A percentile compares a stretch with the other conserved stretches of the same genome.
Evolutionary conservation across 2,888 invertebrate genomes (phyloP).

Genomic region (Nemapogon koenigi): DNA sequence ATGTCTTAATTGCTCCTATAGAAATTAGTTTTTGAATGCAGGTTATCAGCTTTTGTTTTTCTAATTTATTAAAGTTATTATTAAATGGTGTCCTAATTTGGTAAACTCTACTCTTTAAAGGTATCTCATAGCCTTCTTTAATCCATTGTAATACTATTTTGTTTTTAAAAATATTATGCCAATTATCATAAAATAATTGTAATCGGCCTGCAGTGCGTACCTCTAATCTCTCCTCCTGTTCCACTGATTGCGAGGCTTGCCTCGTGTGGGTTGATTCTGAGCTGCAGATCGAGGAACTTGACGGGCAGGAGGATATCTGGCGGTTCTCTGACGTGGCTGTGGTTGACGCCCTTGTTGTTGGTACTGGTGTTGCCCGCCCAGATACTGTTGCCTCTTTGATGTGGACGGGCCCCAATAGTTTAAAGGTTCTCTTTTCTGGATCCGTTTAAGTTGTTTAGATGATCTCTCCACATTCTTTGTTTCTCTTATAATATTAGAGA

Average conservation of each 20-base stretch:
- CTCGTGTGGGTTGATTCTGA: neutral
- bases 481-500: neutral
- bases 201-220: neutral
- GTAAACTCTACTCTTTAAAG: neutral
- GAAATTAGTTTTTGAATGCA: neutral
- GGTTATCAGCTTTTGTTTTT: neutral
- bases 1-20: neutral
- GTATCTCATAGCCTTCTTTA: neutral
- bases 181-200: neutral
- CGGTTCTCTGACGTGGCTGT: neutral
- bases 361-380: neutral
- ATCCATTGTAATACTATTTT: neutral
- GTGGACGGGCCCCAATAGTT: too few relatives aligned
- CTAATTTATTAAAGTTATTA: neutral
- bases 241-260: neutral
- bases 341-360: neutral
- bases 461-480: neutral
- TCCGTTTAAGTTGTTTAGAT: neutral
- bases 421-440: neutral
- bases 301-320: neutral
- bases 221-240: conserved; percentile 1
- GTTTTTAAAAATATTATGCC: neutral
- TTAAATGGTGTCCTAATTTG: neutral
- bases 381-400: neutral
- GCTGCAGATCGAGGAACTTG: neutral